phyloP scores from a whole-genome alignment of 2,888 invertebrate genomes.

The Folsomia candida region DNA sequence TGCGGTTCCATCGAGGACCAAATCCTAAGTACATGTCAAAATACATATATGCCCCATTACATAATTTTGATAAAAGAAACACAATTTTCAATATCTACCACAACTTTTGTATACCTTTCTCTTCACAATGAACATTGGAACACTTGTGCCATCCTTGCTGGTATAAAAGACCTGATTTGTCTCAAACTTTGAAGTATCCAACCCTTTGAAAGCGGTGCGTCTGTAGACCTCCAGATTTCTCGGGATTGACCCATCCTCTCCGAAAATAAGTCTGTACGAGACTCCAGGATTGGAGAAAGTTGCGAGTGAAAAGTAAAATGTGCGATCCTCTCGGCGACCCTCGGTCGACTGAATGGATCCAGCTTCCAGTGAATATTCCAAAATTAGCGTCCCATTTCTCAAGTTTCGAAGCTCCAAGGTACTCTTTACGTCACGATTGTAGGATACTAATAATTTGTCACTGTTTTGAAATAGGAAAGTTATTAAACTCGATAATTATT shows the following conservation, averaged over 20 bases:
- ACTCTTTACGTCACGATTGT: constrained; percentile 92
- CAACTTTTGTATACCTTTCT: constrained; percentile 59
- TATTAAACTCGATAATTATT: not conserved
- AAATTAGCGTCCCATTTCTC: constrained; percentile 67
- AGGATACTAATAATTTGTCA: constrained; percentile 82
- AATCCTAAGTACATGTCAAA: not conserved
- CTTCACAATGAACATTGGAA: constrained; percentile 92
- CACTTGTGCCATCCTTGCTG: constrained; percentile 88
- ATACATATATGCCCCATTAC: constrained; percentile 75
- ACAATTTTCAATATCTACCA: constrained; percentile 65
- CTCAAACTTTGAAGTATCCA: constrained; percentile 68
- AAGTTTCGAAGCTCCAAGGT: constrained; percentile 76
- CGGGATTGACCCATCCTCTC: not conserved
- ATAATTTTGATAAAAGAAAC: constrained; percentile 90
- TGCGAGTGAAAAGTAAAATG: constrained; percentile 88
- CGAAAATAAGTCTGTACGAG: constrained; percentile 80
- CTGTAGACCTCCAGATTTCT: not conserved
- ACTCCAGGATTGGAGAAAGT: constrained; percentile 82
- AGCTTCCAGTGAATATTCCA: constrained; percentile 72
- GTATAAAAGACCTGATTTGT: constrained; percentile 86
- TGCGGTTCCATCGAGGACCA: constrained; percentile 63
- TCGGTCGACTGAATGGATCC: constrained; percentile 81
- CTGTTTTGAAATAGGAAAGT: constrained; percentile 9
- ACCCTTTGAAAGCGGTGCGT: not conserved
- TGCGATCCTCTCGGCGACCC: constrained; percentile 72